phyloP scores from a whole-genome alignment of 2,888 invertebrate genomes.

The Stegana nigrithorax region DNA sequence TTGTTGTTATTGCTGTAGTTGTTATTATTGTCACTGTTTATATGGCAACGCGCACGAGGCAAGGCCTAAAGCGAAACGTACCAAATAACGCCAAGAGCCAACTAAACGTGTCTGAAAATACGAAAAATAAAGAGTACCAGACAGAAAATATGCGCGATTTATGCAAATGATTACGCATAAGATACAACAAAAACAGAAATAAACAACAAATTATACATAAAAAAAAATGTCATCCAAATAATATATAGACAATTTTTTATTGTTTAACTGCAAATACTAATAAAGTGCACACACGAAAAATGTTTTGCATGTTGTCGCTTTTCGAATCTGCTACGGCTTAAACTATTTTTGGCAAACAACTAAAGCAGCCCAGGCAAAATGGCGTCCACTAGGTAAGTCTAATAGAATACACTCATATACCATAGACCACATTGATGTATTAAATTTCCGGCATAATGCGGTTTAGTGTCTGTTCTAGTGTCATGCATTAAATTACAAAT shows the following conservation, averaged over 20 bases:
- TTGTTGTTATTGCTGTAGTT: not conserved
- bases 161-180: too few species aligned
- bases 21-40: not conserved
- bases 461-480: constrained; percentile 30
- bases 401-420: not conserved
- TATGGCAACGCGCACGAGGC: too few species aligned
- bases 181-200: too few species aligned
- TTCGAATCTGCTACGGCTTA: too few species aligned
- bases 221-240: too few species aligned
- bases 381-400: constrained; percentile 21
- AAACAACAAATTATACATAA: too few species aligned
- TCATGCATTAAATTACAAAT: constrained; percentile 1
- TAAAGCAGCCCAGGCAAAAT: constrained; percentile 10
- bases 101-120: not conserved
- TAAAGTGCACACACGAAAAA: too few species aligned
- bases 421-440: not conserved
- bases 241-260: too few species aligned
- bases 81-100: not conserved
- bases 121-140: not conserved
- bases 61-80: too few species aligned
- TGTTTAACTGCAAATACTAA: too few species aligned
- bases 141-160: constrained; percentile 1
- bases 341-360: not conserved
- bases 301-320: too few species aligned
- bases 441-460: not conserved